Evolutionary conservation across 2,797 vertebrate genomes (phyloP).

Genomic region (Rhinella marina): DNA sequence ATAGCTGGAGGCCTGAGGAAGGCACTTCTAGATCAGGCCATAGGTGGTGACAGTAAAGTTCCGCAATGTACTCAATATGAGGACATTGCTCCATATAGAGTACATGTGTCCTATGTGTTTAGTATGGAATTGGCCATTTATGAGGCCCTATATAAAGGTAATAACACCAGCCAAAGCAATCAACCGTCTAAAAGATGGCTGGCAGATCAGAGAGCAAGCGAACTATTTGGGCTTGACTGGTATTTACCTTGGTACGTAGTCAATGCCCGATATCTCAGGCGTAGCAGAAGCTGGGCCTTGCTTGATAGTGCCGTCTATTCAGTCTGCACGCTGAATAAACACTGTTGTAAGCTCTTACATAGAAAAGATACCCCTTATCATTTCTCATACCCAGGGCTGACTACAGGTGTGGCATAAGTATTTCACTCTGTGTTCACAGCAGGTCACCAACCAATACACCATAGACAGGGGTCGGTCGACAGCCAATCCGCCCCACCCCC

Average conservation of each 20-base stretch:
- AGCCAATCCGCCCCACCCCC: too few species aligned
- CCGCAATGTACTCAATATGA: not conserved
- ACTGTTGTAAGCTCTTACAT: constrained; percentile 20
- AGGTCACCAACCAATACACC: not conserved
- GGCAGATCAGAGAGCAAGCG: not conserved
- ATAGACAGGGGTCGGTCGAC: too few species aligned
- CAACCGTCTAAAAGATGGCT: not conserved
- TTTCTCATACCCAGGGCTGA: not conserved
- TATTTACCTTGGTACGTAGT: constrained; percentile 22
- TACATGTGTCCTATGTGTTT: too few species aligned
- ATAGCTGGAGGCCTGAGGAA: not conserved
- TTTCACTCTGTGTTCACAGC: not conserved
- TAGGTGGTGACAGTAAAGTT: not conserved
- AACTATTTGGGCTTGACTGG: not conserved
- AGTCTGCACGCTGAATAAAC: constrained; percentile 6
- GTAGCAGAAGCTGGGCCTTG: constrained; percentile 22
- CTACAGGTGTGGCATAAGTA: constrained; percentile 21
- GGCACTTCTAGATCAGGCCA: not conserved
- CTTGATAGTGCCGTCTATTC: constrained; percentile 23
- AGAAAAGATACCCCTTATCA: constrained; percentile 4
- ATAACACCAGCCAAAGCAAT: not conserved
- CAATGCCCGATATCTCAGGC: constrained; percentile 23
- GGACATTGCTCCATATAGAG: too few species aligned
- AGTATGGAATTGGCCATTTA: not conserved
- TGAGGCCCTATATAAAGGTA: not conserved